Conservation (phyloP, 2,113 vertebrate genomes). For the Chlorodrepanis virens region DNA sequence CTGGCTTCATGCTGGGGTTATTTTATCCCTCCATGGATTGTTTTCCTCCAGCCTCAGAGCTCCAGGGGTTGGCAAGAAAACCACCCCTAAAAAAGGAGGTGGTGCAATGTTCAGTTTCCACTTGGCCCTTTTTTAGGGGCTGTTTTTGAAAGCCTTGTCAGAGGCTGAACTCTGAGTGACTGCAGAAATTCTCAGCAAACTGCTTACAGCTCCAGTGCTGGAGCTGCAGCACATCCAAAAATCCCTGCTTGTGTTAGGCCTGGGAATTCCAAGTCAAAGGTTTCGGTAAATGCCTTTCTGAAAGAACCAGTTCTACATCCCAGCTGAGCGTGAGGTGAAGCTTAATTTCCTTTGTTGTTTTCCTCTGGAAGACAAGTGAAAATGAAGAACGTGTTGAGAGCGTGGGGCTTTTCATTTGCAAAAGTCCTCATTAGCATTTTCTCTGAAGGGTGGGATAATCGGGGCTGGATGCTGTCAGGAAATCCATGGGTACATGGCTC, state of each 20-base stretch:
- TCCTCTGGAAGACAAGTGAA: slow-evolving; percentile 39
- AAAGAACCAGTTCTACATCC: slow-evolving; percentile 52
- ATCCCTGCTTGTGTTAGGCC: background rate
- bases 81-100: background rate
- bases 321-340: slow-evolving; percentile 61
- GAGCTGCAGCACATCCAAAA: background rate
- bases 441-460: slow-evolving; percentile 29
- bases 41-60: background rate
- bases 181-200: background rate
- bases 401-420: slow-evolving; percentile 49
- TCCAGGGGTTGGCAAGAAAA: background rate
- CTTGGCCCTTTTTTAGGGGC: background rate
- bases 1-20: background rate
- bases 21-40: background rate
- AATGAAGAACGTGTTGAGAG: slow-evolving; percentile 29
- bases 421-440: slow-evolving; percentile 69
- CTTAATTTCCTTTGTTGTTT: slow-evolving; percentile 61
- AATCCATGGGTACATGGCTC: background rate
- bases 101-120: background rate
- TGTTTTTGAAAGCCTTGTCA: background rate
- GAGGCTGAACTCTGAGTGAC: background rate
- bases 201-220: background rate
- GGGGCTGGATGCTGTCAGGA: slow-evolving; percentile 33
- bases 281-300: slow-evolving; percentile 15
- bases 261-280: slow-evolving; percentile 54